Conservation (phyloP, 2,888 invertebrate species). For the Cataglyphis cursor region DNA sequence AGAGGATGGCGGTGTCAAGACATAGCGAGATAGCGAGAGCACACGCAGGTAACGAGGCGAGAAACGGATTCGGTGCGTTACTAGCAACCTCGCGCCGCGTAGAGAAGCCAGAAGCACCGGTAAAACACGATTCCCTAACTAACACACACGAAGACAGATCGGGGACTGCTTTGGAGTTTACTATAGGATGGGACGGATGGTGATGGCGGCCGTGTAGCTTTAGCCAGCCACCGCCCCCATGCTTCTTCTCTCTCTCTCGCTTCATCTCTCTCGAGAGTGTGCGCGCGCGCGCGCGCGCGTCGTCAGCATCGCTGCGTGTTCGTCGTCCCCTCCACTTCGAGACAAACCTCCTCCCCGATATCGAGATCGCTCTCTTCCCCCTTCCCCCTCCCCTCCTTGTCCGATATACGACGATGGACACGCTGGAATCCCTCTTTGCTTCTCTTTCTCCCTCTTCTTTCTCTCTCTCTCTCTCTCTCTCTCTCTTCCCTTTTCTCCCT, state of each 20-base stretch:
- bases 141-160: constrained; percentile 81
- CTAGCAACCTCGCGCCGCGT: constrained; percentile 82
- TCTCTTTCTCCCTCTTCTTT: background rate
- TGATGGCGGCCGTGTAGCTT: constrained; percentile 90
- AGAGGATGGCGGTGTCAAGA: constrained; percentile 79
- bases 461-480: constrained; percentile 44
- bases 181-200: constrained; percentile 84
- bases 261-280: constrained; percentile 49
- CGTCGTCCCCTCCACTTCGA: constrained; percentile 54
- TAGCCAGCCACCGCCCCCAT: constrained; percentile 87
- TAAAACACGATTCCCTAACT: constrained; percentile 81
- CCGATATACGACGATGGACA: constrained; percentile 66
- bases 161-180: constrained; percentile 81
- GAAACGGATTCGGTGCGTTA: constrained; percentile 81
- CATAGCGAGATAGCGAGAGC: constrained; percentile 79
- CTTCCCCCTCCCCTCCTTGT: constrained; percentile 42
- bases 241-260: constrained; percentile 73
- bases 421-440: constrained; percentile 62
- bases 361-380: constrained; percentile 42
- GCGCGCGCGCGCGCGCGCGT: constrained; percentile 57
- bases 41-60: constrained; percentile 76
- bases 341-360: constrained; percentile 39
- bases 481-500: constrained; percentile 10
- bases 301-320: constrained; percentile 47
- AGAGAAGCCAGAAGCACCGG: constrained; percentile 79